Conservation (phyloP, 2,797 vertebrate genomes). For the Otus scops region DNA sequence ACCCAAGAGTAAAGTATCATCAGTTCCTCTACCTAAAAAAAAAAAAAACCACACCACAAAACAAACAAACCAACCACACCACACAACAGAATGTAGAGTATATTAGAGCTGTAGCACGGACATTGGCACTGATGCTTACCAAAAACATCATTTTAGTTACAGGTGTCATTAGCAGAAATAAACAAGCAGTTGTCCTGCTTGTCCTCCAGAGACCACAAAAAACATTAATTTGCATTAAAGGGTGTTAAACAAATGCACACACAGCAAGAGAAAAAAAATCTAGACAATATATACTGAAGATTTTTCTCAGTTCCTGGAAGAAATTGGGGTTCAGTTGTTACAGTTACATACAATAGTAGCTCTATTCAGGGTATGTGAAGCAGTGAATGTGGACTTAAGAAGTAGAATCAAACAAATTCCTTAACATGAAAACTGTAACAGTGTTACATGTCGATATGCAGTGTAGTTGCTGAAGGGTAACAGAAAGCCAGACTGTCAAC, state of each 20-base stretch:
- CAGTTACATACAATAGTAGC: neutral
- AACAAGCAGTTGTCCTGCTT: neutral
- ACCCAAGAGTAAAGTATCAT: neutral
- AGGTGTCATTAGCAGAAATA: neutral
- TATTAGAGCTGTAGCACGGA: neutral
- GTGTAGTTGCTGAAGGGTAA: neutral
- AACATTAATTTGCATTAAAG: accelerated
- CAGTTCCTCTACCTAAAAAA: neutral
- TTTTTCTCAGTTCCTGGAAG: neutral
- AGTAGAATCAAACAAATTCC: neutral
- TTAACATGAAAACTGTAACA: accelerated
- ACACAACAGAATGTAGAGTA: neutral
- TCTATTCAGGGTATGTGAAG: neutral
- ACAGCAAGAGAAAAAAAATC: neutral
- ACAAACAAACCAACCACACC: accelerated
- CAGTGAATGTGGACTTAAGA: accelerated
- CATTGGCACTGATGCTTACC: neutral
- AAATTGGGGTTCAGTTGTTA: neutral
- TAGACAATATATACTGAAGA: neutral
- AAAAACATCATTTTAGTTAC: neutral
- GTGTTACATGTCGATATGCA: accelerated
- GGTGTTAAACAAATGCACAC: accelerated
- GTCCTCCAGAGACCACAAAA: neutral
- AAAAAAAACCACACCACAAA: too few relatives aligned
- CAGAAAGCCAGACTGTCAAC: accelerated